A percentile compares a stretch with the other conserved stretches of the same genome.
phyloP scores from a whole-genome alignment of 2,888 invertebrate species.

The Drosophila rellima region DNA sequence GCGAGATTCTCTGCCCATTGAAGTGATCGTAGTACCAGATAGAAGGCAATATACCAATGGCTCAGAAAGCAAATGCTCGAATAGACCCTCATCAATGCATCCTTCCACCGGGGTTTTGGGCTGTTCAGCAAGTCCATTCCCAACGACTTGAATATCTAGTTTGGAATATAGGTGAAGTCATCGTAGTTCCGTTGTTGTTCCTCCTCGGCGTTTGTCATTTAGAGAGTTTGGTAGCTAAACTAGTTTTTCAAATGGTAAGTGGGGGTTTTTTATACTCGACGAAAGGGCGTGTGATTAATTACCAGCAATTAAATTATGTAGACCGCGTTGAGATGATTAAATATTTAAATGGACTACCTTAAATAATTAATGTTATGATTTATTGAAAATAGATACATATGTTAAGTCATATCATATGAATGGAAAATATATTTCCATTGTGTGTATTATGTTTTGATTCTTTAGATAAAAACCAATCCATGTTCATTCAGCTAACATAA shows the following conservation, averaged over 20 bases:
- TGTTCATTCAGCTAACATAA: constrained; percentile 24
- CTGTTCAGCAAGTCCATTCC: constrained; percentile 50
- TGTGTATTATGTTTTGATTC: background rate
- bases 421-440: background rate
- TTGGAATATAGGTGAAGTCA: constrained; percentile 52
- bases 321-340: constrained; percentile 6
- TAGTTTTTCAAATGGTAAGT: constrained; percentile 4
- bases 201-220: constrained; percentile 20
- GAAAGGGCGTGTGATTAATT: constrained; percentile 26
- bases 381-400: background rate
- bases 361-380: constrained; percentile 16
- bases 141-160: constrained; percentile 43
- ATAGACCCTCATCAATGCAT: constrained; percentile 23
- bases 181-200: constrained; percentile 34
- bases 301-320: constrained; percentile 12
- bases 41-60: constrained; percentile 26
- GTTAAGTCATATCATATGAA: background rate
- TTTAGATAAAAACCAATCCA: background rate
- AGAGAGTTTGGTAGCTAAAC: constrained; percentile 11
- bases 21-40: constrained; percentile 30
- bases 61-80: constrained; percentile 14
- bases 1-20: constrained; percentile 40
- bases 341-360: constrained; percentile 21
- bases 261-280: constrained; percentile 28
- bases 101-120: constrained; percentile 39